Base-by-base conservation (phyloP, 2,113 vertebrate genomes). In the Entelurus aequoreus region DNA sequence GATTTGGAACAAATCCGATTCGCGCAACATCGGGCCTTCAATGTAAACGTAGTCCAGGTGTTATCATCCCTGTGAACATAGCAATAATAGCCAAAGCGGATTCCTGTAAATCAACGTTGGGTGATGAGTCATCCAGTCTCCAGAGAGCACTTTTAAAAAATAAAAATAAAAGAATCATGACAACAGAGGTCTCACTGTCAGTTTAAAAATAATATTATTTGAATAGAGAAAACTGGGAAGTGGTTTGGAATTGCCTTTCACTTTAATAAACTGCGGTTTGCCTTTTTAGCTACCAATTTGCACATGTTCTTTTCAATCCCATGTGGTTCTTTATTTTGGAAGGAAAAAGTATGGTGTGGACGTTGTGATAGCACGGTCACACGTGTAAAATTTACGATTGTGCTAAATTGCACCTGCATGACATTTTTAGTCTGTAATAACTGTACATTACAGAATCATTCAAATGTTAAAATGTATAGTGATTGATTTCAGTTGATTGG, bases 131-230 rank as follows among this genome's bases (percentile, higher is more conserved):
- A 73, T 60, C 54, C 81, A 53, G 80, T 60, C 80, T 44, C 55
- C 82, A 77, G 52, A 62, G 80, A 83, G 69, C 83, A 54, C 75
- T 89, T 84, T 87, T 91, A 89, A 84, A 86, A 85, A 90, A 28
- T 28, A 28, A 28, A 28, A 28, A 28, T 28, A 28, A 28, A 90
- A 79, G 77, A 90, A 86, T 88, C 71, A 84, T 67, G 65, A 84
- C 62, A 87, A 90, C 81, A 83, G 68, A 71, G 72, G 69, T 83
- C 80, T 70, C 86, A 76, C 68, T 78, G 68, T 76, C 78, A 89
- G 77, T 71, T 77, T 70, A 70, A 78, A 68, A 66, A 52, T 66
- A 87, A 88, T 87, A 81, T 83, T 86, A 80, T 65, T 85, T 80
- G 74, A 68, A 79, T 71, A 68, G 60, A 71, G 74, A 66, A 76